Percentiles rank a stretch among this genome's conserved stretches.
Evolutionary conservation across 2,113 vertebrate species (phyloP).

Genomic region (Phasianus colchicus): DNA sequence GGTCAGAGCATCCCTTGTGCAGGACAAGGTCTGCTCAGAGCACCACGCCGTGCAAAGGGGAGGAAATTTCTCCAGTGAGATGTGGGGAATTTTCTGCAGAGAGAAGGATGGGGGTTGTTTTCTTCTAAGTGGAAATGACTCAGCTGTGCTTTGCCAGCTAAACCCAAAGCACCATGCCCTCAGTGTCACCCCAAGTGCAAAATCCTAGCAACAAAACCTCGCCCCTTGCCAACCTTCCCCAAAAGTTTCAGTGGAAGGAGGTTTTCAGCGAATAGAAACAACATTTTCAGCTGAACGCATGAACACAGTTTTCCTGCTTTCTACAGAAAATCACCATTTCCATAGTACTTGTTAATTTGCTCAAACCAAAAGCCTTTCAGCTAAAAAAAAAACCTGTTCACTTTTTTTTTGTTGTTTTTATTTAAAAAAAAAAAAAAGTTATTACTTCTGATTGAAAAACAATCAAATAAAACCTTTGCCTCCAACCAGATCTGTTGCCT

Average conservation of each 20-base stretch:
- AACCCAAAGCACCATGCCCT: neutral
- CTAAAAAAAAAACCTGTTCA: neutral
- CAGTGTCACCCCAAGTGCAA: neutral
- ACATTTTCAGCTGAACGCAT: rapidly evolving
- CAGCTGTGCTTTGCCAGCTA: neutral
- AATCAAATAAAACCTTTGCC: neutral
- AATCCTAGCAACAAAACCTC: constrained; percentile 14
- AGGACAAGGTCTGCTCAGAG: neutral
- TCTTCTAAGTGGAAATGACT: neutral
- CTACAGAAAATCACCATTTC: neutral
- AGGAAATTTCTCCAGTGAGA: neutral
- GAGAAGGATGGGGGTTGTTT: neutral
- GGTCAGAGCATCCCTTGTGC: neutral
- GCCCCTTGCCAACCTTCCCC: neutral
- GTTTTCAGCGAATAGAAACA: neutral
- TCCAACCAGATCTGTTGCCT: neutral
- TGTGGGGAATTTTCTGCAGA: neutral
- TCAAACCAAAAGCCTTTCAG: neutral
- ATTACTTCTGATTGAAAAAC: neutral
- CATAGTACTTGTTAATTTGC: neutral
- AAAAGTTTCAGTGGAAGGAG: neutral
- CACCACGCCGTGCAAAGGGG: rapidly evolving
- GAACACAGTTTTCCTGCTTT: neutral
- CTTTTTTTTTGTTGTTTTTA: neutral
- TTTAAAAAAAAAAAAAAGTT: neutral